Evolutionary conservation across 35 echinoderm and acorn worm species (phyloP), one percentile per base, ranked within the genome.

Genomic region (Chiridota heheva): DNA sequence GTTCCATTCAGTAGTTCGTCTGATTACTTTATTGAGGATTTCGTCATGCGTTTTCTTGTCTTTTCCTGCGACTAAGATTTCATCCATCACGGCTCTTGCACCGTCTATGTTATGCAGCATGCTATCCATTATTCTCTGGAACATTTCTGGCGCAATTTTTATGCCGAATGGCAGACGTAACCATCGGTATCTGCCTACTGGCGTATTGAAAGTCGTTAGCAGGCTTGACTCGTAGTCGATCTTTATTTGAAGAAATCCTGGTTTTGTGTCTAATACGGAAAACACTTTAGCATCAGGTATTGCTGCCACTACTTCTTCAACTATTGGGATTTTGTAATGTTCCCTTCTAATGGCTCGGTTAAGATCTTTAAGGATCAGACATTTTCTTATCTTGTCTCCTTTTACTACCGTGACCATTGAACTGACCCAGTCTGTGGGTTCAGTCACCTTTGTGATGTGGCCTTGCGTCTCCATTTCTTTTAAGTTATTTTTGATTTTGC

Each of bases 91-190:
- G 24, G 73, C 63, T 63, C 71, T 59, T 29, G 86, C 74, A 27
- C 91, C 91, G 20, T 73, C 72, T 58, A 89, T 81, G 13, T 57
- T 76, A 0, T 73, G 25, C 4, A 89, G 58, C 81, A 89, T 89
- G 16, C 73, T 72, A 38, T 89, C 81, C 75, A 89, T 86, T 28
- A 85, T 76, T 42, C 62, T 44, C 59, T 96, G 93, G 60, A 72
- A 90, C n/a, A 90, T 61, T 58, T 96, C 83, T 6, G 87, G 78
- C 18, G 77, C 84, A 84, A 82, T 87, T 33, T 90, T 87, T 3
- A 96, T 90, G 1, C 77, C 92, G 73, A 96, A 96, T 42, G 82
- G 93, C 25, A 96, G 79, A 7, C 87, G 67, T 2, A 90, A 44
- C 83, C 93, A 96, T 70, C 87, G 36, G 28, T 89, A 95, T 25